These are phyloP conservation scores for Homarus americanus DNA, from an alignment of 1,140 invertebrate species.

Conservation along the genomic window DNA sequence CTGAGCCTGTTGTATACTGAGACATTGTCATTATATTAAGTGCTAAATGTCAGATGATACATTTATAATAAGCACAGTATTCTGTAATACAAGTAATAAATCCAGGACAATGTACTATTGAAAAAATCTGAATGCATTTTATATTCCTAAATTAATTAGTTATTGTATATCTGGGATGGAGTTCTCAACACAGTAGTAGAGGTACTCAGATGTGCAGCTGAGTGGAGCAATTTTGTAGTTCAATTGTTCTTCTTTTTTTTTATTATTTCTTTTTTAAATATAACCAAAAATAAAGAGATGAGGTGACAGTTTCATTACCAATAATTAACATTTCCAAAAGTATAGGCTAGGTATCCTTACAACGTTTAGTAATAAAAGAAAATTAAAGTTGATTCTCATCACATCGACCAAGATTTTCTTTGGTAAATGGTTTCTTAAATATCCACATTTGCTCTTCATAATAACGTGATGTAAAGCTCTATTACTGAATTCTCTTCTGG, in stretches of 20 bases:
- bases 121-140: not conserved
- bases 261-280: not conserved
- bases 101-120: not conserved
- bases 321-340: too few relatives aligned
- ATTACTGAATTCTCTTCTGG: too few relatives aligned
- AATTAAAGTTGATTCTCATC: too few relatives aligned
- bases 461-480: too few relatives aligned
- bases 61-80: slow-evolving; percentile 10
- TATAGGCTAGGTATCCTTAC: too few relatives aligned
- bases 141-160: not conserved
- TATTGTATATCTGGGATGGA: not conserved
- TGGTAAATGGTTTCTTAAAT: too few relatives aligned
- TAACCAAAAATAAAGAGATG: not conserved
- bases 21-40: not conserved
- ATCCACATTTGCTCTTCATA: too few relatives aligned
- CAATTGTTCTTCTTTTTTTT: not conserved
- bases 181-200: not conserved
- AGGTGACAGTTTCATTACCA: not conserved
- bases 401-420: too few relatives aligned
- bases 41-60: not conserved
- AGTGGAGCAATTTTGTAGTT: not conserved
- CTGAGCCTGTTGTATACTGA: not conserved
- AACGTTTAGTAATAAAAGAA: too few relatives aligned
- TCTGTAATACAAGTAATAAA: not conserved
- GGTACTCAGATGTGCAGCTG: not conserved